A percentile compares a stretch with the other conserved stretches of the same genome.
Conservation (phyloP, 2,888 invertebrate genomes). For the Alviniconcha strummeri region DNA sequence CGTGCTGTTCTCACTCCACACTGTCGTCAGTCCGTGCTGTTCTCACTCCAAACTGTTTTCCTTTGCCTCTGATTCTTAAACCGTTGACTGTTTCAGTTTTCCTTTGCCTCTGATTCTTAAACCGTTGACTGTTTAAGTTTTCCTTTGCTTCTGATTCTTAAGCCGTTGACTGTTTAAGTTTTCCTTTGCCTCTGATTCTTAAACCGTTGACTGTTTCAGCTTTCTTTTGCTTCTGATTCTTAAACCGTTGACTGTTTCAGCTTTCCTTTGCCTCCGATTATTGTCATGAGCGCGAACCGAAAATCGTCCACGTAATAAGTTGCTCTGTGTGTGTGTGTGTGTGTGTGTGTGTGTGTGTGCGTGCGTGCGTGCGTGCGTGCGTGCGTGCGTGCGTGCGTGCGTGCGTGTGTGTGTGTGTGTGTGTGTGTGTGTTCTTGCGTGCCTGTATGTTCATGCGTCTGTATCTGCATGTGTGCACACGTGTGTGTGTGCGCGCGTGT, state of each 20-base stretch:
- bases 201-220: background rate
- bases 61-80: too few relatives aligned
- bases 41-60: too few relatives aligned
- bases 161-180: too few relatives aligned
- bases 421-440: background rate
- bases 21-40: too few relatives aligned
- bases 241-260: background rate
- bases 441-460: background rate
- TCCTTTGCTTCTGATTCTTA: too few relatives aligned
- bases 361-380: background rate
- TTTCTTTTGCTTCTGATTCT: background rate
- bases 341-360: conserved; percentile 4
- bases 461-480: background rate
- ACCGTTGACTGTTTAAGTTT: too few relatives aligned
- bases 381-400: background rate
- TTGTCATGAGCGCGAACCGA: background rate
- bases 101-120: too few relatives aligned
- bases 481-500: background rate
- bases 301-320: background rate
- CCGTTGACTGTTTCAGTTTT: too few relatives aligned
- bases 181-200: too few relatives aligned
- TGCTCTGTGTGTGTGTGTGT: background rate
- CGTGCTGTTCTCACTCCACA: too few relatives aligned
- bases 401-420: background rate
- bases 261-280: background rate